phyloP scores from a whole-genome alignment of 2,113 vertebrate genomes.

The Oxyruncus cristatus region DNA sequence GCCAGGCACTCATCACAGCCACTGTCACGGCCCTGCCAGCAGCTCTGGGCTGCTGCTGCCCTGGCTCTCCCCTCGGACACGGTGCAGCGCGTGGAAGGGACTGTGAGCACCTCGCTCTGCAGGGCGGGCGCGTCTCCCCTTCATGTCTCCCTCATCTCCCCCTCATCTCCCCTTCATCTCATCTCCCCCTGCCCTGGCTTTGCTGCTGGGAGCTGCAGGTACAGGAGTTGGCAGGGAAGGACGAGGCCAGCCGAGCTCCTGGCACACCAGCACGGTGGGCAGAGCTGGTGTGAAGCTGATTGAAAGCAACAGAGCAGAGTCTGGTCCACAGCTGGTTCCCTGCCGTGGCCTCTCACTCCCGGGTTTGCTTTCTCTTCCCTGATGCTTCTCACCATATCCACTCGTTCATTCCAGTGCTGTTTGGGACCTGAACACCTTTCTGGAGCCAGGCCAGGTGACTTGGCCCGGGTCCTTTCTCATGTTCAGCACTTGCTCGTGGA shows the following conservation, averaged over 20 bases:
- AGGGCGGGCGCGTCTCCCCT: neutral
- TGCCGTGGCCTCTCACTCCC: accelerated
- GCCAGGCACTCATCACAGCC: constrained; percentile 16
- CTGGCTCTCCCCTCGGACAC: constrained; percentile 39
- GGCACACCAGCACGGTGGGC: neutral
- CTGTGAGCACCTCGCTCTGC: neutral
- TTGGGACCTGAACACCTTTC: neutral
- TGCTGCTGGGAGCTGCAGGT: neutral
- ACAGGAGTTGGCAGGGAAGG: neutral
- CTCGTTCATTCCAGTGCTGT: neutral
- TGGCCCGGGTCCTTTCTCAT: neutral
- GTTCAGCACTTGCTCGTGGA: neutral
- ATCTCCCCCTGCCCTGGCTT: neutral
- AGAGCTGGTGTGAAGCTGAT: neutral
- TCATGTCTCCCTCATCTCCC: no score
- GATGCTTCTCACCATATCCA: neutral
- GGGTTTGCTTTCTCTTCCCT: neutral
- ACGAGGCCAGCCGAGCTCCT: neutral
- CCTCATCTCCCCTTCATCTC: no score
- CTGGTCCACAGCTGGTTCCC: neutral
- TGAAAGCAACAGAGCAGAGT: neutral
- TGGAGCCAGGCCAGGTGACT: neutral
- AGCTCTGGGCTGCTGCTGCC: constrained; percentile 4
- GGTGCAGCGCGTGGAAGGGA: constrained; percentile 35
- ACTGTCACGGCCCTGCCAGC: neutral